phyloP scores from a whole-genome alignment of 2,113 vertebrate genomes.

The Setophaga kirtlandii region DNA sequence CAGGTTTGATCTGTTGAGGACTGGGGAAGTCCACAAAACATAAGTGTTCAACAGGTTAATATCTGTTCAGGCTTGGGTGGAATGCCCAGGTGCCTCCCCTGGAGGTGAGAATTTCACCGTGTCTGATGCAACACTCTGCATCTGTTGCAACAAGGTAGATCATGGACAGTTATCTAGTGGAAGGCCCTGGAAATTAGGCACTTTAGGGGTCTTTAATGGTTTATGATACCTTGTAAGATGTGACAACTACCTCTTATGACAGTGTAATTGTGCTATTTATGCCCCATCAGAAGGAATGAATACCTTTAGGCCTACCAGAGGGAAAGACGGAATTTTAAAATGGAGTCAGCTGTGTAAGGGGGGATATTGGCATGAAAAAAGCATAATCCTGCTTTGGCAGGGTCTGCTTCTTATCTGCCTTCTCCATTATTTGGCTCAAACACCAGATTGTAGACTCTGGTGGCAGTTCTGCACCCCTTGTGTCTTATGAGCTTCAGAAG shows the following conservation, averaged over 20 bases:
- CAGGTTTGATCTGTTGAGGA: background rate
- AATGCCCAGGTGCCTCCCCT: accelerated
- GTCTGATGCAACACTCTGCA: background rate
- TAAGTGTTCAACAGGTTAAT: background rate
- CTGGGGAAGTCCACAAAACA: background rate
- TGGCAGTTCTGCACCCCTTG: background rate
- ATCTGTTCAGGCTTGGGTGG: background rate
- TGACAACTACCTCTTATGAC: background rate
- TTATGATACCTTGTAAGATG: background rate
- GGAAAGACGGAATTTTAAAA: background rate
- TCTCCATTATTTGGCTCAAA: background rate
- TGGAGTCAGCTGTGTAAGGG: background rate
- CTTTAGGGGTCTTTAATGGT: background rate
- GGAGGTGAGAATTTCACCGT: background rate
- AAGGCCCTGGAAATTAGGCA: background rate
- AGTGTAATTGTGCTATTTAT: background rate
- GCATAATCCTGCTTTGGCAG: too few relatives aligned
- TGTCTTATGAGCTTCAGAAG: background rate
- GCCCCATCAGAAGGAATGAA: background rate
- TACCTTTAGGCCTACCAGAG: too few relatives aligned
- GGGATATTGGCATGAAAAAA: background rate
- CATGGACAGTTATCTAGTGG: background rate
- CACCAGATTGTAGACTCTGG: background rate
- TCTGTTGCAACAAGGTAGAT: background rate
- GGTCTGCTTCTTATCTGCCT: background rate